Evolutionary conservation across 1,140 invertebrate genomes (phyloP).

Genomic region (Aethina tumida): DNA sequence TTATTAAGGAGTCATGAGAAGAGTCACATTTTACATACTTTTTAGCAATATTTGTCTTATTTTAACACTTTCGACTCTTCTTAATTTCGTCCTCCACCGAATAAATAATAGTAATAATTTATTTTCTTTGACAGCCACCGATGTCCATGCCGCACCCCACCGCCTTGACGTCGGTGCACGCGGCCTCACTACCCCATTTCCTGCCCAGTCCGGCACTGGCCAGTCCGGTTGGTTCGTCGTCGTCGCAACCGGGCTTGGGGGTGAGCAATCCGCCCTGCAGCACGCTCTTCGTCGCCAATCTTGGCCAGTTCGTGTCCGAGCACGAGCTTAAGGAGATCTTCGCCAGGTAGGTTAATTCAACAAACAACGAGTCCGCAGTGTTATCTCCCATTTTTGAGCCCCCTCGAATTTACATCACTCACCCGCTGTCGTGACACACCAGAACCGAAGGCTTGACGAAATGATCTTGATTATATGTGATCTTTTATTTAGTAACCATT

Average conservation of each 20-base stretch:
- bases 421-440: no score
- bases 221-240: constrained; percentile 75
- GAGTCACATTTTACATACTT: no score
- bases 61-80: not conserved
- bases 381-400: not conserved
- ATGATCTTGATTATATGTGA: no score
- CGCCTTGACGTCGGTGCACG: constrained; percentile 70
- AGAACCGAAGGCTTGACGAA: no score
- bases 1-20: no score
- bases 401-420: no score
- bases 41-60: no score
- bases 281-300: constrained; percentile 93
- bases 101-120: constrained; percentile 1
- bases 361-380: no score
- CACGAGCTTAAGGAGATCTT: constrained; percentile 97
- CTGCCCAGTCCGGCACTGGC: constrained; percentile 75
- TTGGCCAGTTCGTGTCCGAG: constrained; percentile 92
- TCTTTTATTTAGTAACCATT: no score
- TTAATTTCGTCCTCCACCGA: no score
- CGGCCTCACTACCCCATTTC: constrained; percentile 60
- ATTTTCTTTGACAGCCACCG: constrained; percentile 42
- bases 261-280: constrained; percentile 78
- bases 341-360: constrained; percentile 80
- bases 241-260: constrained; percentile 53
- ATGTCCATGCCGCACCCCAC: constrained; percentile 70